phyloP scores from a whole-genome alignment of 1,140 invertebrate species.

The Zaprionus davidi region DNA sequence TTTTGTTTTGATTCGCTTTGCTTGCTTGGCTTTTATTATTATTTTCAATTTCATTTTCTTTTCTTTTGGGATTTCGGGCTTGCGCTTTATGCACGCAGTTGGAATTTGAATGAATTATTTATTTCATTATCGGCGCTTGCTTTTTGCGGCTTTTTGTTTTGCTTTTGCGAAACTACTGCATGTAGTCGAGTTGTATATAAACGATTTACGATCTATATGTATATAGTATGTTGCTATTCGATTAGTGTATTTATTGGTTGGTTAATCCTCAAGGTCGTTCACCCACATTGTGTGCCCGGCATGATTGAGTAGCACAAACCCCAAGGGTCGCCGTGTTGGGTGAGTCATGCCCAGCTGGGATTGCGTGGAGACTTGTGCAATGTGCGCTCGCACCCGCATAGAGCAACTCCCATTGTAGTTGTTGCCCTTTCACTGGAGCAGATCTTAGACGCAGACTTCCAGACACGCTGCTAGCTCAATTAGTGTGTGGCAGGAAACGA shows the following conservation, averaged over 20 bases:
- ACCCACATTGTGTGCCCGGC: constrained; percentile 67
- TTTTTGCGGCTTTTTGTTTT: constrained; percentile 51
- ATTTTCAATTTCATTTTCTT: constrained; percentile 18
- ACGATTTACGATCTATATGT: constrained; percentile 9
- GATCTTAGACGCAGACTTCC: neutral
- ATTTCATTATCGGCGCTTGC: constrained; percentile 9
- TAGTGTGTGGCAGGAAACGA: constrained; percentile 36
- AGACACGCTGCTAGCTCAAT: constrained; percentile 16
- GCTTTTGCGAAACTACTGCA: constrained; percentile 71
- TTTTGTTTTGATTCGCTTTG: constrained; percentile 58
- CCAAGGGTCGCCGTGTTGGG: neutral
- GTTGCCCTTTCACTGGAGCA: constrained; percentile 35
- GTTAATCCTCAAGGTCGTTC: constrained; percentile 73
- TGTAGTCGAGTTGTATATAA: constrained; percentile 48
- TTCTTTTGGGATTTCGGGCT: constrained; percentile 24
- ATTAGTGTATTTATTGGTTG: constrained; percentile 65
- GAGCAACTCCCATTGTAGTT: constrained; percentile 10
- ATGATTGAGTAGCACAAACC: constrained; percentile 30
- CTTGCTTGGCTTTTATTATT: constrained; percentile 20
- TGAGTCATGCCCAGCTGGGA: constrained; percentile 27
- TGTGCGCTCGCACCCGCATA: constrained; percentile 38
- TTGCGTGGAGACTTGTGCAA: constrained; percentile 34
- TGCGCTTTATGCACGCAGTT: constrained; percentile 31
- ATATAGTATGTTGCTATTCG: constrained; percentile 27
- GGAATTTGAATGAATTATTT: constrained; percentile 44